Evolutionary conservation across 2,888 invertebrate species (phyloP).

Genomic region (Polymixis lichenea): DNA sequence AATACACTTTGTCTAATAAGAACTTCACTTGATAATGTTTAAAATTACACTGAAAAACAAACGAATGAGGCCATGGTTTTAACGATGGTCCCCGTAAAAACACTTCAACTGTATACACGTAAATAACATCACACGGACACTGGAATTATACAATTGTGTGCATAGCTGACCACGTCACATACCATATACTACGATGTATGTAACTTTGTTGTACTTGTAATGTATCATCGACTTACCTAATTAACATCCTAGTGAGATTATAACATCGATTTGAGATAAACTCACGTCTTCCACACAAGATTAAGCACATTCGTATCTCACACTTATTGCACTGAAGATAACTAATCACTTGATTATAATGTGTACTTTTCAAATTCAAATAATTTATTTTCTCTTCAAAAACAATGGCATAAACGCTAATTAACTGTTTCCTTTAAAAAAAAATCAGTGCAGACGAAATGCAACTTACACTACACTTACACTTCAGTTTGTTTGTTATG

Average conservation of each 20-base stretch:
- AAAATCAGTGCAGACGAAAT: no score
- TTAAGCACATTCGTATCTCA: neutral
- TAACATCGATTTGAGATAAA: slow-evolving; percentile 17
- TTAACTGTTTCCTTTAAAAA: no score
- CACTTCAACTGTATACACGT: slow-evolving; percentile 21
- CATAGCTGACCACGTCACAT: slow-evolving; percentile 9
- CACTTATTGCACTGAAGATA: neutral
- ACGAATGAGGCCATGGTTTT: slow-evolving; percentile 20
- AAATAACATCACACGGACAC: slow-evolving; percentile 4
- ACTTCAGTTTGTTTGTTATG: no score
- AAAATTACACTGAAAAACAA: slow-evolving; percentile 37
- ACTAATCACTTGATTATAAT: no score
- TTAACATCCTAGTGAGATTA: slow-evolving; percentile 17
- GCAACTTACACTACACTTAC: no score
- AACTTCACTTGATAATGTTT: slow-evolving; percentile 30
- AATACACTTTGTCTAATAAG: neutral
- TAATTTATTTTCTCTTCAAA: no score
- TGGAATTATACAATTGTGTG: slow-evolving; percentile 15
- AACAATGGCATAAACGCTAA: no score
- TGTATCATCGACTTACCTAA: neutral
- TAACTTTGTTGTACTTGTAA: neutral
- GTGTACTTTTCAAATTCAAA: no score
- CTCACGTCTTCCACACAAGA: neutral
- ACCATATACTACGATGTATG: neutral
- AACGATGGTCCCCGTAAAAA: slow-evolving; percentile 35